Conservation (phyloP, 2,797 vertebrate genomes). For the Chelon labrosus region DNA sequence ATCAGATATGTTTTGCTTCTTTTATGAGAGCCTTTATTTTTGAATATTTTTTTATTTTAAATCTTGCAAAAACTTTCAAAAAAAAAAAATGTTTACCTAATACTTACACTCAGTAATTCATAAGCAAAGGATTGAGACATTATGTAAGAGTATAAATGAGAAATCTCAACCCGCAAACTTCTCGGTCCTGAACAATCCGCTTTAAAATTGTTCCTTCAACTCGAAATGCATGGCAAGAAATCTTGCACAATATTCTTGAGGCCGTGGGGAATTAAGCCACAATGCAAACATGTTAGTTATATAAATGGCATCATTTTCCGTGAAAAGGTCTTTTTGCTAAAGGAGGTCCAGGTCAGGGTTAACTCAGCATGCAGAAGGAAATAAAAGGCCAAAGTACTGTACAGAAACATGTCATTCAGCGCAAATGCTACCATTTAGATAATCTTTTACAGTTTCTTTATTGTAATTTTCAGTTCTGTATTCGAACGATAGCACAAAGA, state of each 20-base stretch:
- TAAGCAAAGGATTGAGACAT: slow-evolving; percentile 3
- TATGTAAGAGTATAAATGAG: slow-evolving; percentile 21
- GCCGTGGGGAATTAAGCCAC: slow-evolving; percentile 11
- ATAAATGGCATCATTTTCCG: slow-evolving; percentile 17
- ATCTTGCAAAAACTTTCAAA: not conserved
- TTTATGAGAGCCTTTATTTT: not conserved
- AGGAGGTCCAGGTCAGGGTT: slow-evolving; percentile 10
- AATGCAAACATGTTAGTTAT: slow-evolving; percentile 18
- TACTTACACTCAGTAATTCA: not conserved
- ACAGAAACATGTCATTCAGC: not conserved
- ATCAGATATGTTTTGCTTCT: not conserved
- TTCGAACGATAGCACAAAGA: not conserved
- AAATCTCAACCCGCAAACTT: slow-evolving; percentile 33
- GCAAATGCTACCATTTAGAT: not conserved
- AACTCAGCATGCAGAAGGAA: not conserved
- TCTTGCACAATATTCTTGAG: slow-evolving; percentile 1
- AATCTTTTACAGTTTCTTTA: not conserved
- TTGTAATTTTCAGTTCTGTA: slow-evolving; percentile 8
- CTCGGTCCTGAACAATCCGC: slow-evolving; percentile 5
- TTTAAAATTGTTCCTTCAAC: slow-evolving; percentile 17
- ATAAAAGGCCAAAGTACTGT: not conserved
- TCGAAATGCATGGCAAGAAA: slow-evolving; percentile 18
- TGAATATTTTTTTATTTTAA: not conserved
- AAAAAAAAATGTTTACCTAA: not conserved
- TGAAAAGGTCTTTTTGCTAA: slow-evolving; percentile 8